Conservation (phyloP, 2,113 vertebrate species). For the Oncorhynchus clarkii region DNA sequence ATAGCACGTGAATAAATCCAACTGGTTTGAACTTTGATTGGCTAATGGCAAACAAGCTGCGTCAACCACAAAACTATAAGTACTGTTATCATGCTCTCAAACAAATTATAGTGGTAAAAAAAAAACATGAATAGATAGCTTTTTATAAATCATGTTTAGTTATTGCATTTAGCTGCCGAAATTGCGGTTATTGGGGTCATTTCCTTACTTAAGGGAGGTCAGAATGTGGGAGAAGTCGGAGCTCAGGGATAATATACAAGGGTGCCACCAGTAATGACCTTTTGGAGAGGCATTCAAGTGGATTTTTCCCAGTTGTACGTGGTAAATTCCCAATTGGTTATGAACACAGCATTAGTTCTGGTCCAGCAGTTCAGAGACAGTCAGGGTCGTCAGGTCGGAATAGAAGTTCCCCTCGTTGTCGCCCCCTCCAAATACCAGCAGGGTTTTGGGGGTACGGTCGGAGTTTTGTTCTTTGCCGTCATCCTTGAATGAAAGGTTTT, state of each 20-base stretch:
- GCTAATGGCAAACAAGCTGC: too few relatives aligned
- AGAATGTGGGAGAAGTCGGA: too few relatives aligned
- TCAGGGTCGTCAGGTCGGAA: slow-evolving; percentile 61
- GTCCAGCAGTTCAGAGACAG: slow-evolving; percentile 58
- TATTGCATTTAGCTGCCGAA: too few relatives aligned
- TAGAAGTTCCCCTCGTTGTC: slow-evolving; percentile 74
- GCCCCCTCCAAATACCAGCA: slow-evolving; percentile 69
- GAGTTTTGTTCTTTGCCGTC: slow-evolving; percentile 12
- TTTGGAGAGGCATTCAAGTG: too few relatives aligned
- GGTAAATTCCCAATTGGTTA: background rate
- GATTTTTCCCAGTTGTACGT: too few relatives aligned
- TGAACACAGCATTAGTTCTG: slow-evolving; percentile 13
- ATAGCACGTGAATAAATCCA: too few relatives aligned
- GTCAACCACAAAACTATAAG: too few relatives aligned
- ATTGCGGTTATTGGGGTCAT: too few relatives aligned
- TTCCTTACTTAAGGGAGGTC: too few relatives aligned
- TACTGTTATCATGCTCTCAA: background rate
- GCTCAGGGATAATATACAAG: too few relatives aligned
- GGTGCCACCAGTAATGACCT: too few relatives aligned
- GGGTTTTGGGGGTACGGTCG: slow-evolving; percentile 19
- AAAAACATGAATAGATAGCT: background rate
- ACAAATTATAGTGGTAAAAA: background rate
- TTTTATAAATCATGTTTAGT: background rate
- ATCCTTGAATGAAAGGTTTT: background rate
- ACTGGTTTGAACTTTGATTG: too few relatives aligned